Conservation (phyloP, 1,140 invertebrate species). For the Sitophilus oryzae region DNA sequence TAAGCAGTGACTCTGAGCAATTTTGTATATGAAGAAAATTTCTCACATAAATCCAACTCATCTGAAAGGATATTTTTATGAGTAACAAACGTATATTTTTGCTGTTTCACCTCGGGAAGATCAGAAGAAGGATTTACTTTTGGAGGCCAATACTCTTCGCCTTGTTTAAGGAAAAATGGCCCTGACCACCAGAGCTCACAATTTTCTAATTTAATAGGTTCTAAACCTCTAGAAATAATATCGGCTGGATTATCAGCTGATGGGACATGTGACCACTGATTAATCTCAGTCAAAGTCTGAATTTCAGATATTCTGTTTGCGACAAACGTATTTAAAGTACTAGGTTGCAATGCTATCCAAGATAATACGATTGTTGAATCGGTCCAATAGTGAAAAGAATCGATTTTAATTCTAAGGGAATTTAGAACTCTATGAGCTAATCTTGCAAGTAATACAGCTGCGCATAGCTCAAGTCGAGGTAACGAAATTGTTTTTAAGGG, state of each 20-base stretch:
- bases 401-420: slow-evolving; percentile 17
- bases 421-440: neutral
- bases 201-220: neutral
- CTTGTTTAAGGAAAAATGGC: neutral
- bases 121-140: neutral
- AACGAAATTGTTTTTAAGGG: slow-evolving; percentile 1
- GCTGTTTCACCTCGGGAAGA: no score
- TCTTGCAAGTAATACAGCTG: neutral
- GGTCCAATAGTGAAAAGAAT: neutral
- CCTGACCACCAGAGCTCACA: neutral
- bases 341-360: slow-evolving; percentile 23
- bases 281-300: slow-evolving; percentile 14
- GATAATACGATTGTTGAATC: no score
- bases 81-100: no score
- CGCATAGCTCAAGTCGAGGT: slow-evolving; percentile 4
- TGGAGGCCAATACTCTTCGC: neutral
- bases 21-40: no score
- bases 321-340: slow-evolving; percentile 38
- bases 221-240: slow-evolving; percentile 40
- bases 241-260: slow-evolving; percentile 46
- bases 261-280: slow-evolving; percentile 43
- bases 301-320: slow-evolving; percentile 38
- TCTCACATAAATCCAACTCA: no score
- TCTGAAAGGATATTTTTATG: no score
- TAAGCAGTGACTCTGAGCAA: no score